phyloP scores from a whole-genome alignment of 2,888 invertebrate species.

The Tethea ocularis region DNA sequence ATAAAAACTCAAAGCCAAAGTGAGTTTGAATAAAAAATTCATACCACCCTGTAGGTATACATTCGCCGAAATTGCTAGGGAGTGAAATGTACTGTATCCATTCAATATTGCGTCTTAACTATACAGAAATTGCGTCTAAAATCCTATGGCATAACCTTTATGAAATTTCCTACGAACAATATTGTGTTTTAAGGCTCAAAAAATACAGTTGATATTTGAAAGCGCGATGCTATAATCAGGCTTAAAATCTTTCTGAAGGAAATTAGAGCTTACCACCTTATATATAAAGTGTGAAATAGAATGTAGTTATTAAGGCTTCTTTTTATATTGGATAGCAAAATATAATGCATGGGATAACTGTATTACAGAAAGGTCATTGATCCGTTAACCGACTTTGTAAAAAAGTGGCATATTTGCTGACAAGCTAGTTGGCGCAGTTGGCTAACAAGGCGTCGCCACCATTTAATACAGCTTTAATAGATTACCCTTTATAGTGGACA shows the following conservation, averaged over 20 bases:
- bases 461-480: no score
- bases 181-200: not conserved
- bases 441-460: no score
- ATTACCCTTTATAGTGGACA: no score
- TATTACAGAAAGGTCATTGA: constrained; percentile 22
- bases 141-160: constrained; percentile 13
- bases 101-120: constrained; percentile 26
- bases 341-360: constrained; percentile 18
- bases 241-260: not conserved
- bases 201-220: not conserved
- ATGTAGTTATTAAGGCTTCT: constrained; percentile 13
- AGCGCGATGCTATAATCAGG: not conserved
- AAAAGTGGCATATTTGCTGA: constrained; percentile 2
- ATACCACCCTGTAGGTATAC: constrained; percentile 34
- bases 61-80: constrained; percentile 16
- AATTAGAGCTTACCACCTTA: not conserved
- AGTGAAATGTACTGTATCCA: constrained; percentile 10
- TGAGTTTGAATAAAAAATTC: constrained; percentile 41
- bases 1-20: constrained; percentile 30
- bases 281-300: not conserved
- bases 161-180: not conserved
- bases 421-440: no score
- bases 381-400: constrained; percentile 16
- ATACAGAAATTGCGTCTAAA: constrained; percentile 12
- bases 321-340: constrained; percentile 10